Base-by-base conservation (phyloP, 2,888 invertebrate genomes). In the Ganaspis brasiliensis region DNA sequence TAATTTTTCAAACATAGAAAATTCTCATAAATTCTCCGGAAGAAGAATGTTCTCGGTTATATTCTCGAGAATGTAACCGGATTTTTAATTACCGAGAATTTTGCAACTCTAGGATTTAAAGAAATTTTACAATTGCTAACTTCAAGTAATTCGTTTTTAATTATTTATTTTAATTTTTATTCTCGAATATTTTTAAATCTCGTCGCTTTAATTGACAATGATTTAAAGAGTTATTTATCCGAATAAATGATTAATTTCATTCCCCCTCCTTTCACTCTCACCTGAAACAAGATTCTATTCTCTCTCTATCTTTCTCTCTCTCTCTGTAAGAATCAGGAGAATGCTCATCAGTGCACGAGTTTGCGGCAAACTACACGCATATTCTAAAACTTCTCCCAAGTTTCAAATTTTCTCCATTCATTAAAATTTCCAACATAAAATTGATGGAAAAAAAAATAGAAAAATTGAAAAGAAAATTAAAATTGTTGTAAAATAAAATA, bases 331-430 rank as follows among this genome's bases (percentile, higher is more conserved):
- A 19, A 63, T 63, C 63, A 63, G 14, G 63, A 63, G 40, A 63
- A 40, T 63, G 14, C 45, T 67, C 67, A 67, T 67, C 67, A 67
- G 67, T 67, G 67, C 67, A 67, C 24, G 45, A 67, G 67, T 67
- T 67, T 24, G 45, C 45, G 45, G 67, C 67, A 67, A 67, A 67
- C 45, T 24, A 67, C 45, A 45, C 26, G 26, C 45, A 67, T 67
- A 67, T 49, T 61, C 37, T 45, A 4, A 3, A 24, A 45, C 63
- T 45, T 67, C 67, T 67, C 26, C 5, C 26, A 67, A 45, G n/a
- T 49, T 21, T 67, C 14, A n/a, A n/a, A 49, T 67, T 3, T 45
- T 24, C 9, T 24, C 9, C n/a, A n/a, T n/a, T n/a, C n/a, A n/a
- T n/a, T n/a, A n/a, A n/a, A 21, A 63, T 19, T 24, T 19, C 8